Base-by-base conservation (phyloP, 1,140 invertebrate genomes). In the Drosophila carrolli region DNA sequence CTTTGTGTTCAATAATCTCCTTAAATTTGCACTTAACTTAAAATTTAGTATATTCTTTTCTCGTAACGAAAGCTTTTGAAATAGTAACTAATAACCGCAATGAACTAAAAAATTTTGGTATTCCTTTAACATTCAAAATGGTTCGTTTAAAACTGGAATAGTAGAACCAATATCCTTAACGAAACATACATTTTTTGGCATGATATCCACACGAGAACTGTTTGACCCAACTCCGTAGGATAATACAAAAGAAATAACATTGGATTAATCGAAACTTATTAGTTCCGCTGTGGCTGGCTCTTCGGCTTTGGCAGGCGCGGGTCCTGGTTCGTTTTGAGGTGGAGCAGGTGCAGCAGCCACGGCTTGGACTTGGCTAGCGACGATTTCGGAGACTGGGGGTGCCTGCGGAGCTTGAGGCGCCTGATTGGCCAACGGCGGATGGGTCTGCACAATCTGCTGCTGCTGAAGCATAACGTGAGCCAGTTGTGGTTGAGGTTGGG, bases 251-350 rank as follows among this genome's bases (percentile, higher is more conserved):
- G 32, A 41, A 68, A 32, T 54, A 75, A 59, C 55, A 57, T 8
- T 13, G 23, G 7, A 83, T 94, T 93, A 96, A 93, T 96, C 95
- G 90, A 96, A 96, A 86, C 94, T 95, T 54, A 96, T 96, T 2
- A 96, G 92, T 91, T 96, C 95, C 51, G 95, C 95, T 5, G 95
- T 95, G 77, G 94, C 94, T 29, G 94, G 94, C 68, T 94, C 68
- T 81, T 78, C 91, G 5, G 93, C 82, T 40, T 80, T 89, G 43
- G 90, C 90, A 11, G 91, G 73, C 6, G 60, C 50, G 27, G 84
- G 85, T 51, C 89, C 78, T 2, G 84, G 90, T 41, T 81, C 90
- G 47, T 92, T 92, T 71, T 93, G 91, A 41, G 93, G 93, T 27
- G 92, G 91, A 47, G 91, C 86, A 51, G 91, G 90, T 14, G 88